These are phyloP conservation scores for Cantharis rustica DNA, from an alignment of 2,888 invertebrate species.

Conservation along the genomic window DNA sequence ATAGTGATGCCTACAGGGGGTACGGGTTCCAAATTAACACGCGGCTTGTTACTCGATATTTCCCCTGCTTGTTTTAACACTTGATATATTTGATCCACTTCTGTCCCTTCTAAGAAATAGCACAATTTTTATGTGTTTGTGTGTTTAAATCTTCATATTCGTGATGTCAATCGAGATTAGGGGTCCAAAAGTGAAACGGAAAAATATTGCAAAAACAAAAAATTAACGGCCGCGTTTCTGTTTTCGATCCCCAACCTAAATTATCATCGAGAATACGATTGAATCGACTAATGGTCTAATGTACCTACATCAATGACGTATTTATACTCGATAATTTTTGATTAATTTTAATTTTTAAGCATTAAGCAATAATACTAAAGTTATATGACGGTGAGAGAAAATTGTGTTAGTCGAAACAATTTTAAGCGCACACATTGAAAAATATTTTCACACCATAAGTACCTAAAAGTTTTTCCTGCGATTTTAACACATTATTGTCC, in stretches of 20 bases:
- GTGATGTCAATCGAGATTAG: neutral
- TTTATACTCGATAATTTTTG: neutral
- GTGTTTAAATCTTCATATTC: neutral
- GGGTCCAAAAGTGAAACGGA: neutral
- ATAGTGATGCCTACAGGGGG: constrained; percentile 57
- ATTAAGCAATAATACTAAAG: neutral
- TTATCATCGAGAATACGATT: neutral
- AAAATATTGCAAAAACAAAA: neutral
- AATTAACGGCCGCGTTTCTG: too few relatives aligned
- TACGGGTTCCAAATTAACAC: constrained; percentile 46
- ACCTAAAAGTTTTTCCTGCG: constrained; percentile 45
- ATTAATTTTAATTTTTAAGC: neutral
- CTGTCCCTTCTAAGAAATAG: constrained; percentile 49
- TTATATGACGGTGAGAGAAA: neutral
- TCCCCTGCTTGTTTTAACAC: constrained; percentile 94
- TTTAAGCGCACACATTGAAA: constrained; percentile 18
- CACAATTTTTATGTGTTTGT: constrained; percentile 10
- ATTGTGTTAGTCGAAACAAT: constrained; percentile 10
- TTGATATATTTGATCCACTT: constrained; percentile 93
- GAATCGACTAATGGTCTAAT: neutral
- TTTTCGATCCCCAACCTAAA: neutral
- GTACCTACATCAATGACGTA: neutral
- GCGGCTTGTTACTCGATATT: constrained; percentile 66
- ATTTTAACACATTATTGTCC: constrained; percentile 45
- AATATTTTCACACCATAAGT: constrained; percentile 23